phyloP scores from a whole-genome alignment of 2,113 vertebrate species.

The Sminthopsis crassicaudata region DNA sequence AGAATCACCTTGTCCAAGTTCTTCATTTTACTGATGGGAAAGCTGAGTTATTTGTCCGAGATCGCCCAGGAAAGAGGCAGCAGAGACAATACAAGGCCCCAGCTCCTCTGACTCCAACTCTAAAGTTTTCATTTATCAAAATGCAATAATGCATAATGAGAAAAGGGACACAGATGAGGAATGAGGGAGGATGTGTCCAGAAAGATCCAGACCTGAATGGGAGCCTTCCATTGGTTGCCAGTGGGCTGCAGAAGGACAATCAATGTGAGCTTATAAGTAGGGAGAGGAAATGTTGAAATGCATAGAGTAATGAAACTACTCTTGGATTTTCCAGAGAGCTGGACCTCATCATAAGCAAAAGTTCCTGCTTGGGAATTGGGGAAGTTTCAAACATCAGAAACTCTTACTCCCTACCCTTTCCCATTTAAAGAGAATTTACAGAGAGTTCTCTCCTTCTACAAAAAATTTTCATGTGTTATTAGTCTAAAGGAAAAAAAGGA shows the following conservation, averaged over 20 bases:
- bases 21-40: neutral
- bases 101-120: neutral
- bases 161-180: neutral
- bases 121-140: neutral
- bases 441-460: neutral
- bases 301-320: neutral
- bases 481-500: neutral
- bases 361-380: neutral
- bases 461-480: neutral
- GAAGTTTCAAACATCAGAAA: neutral
- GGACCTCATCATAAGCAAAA: neutral
- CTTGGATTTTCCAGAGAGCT: neutral
- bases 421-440: neutral
- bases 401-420: neutral
- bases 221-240: neutral
- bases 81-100: neutral
- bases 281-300: neutral
- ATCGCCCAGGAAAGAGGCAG: neutral
- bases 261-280: neutral
- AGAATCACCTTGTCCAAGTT: neutral
- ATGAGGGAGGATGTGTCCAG: neutral
- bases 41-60: neutral
- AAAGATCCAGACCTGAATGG: neutral
- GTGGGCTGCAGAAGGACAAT: neutral
- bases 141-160: neutral